Evolutionary conservation across 2,113 vertebrate species (phyloP), one percentile per base, ranked within the genome.

Genomic region (Myxocyprinus asiaticus): DNA sequence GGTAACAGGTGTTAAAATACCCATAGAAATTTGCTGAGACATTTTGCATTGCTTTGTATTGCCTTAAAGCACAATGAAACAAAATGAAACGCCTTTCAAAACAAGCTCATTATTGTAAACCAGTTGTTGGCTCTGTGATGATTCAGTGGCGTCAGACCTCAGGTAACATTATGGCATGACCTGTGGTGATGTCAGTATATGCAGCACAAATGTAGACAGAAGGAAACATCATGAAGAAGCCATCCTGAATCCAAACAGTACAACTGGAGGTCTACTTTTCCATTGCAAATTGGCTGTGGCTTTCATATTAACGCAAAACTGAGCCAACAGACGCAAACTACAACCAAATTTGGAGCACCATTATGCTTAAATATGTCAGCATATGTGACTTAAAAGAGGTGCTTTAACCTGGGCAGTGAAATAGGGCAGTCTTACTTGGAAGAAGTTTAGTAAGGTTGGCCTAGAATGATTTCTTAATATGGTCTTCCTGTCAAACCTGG

Each of bases 261-360:
- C 33, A 14, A 56, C 11, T n/a, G 51, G 68, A 73, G 44, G 48
- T 53, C n/a, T 61, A 33, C 53, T 71, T 78, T 79, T 81, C 81
- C 81, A 81, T 33, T 73, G 53, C 48, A 62, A 61, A 59, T 70
- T 73, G 68, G 33, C 76, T 81, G 45, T 79, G 69, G 42, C 67
- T 69, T 53, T 56, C 8, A 11, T 58, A 56, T 14, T 53, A 56
- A 1, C 22, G 3, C 22, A 72, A 62, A 43, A 7, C 42, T 33
- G 22, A 33, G 77, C 82, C 82, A 86, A 81, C 45, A 81, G 71
- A 77, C 71, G 67, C 76, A 86, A 51, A 59, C 50, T 33, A 9
- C 2, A 15, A 8, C 79, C 22, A 63, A 73, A 48, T 47, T 72
- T 72, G 14, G 33, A 81, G 59, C 50, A 14, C 44, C n/a, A 53